Base-by-base conservation (phyloP, 2,888 invertebrate species). In the Alentia gelatinosa region DNA sequence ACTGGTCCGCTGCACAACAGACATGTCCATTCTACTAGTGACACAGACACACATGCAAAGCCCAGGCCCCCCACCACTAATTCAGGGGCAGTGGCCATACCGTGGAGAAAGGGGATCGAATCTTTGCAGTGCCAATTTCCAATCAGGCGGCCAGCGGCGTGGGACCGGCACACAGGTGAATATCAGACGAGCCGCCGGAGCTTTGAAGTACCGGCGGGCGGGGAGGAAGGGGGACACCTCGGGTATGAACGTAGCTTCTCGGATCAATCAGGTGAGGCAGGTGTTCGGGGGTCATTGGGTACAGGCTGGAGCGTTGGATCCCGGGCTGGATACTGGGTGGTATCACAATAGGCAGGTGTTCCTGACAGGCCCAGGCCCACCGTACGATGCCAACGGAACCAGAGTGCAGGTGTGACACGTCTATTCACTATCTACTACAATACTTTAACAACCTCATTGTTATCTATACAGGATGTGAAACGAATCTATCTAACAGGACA, bases 251-350 rank as follows among this genome's bases (percentile, higher is more conserved):
- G 39, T 19, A 35, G 39, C 37, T 5, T 19, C 79, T 39, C 19
- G n/a, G 79, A 79, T 79, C 79, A 79, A 79, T 79, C 23, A 39
- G 35, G 37, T 5, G 79, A 79, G 68, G 68, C 68, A 79, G 79
- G 79, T 79, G 79, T 39, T 12, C 63, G n/a, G 79, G 79, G 79
- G 79, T 79, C 39, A 35, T 3, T 0, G 79, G 39, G 79, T 79
- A 39, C 79, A 37, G 35, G 37, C 79, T 79, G 79, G 37, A 12
- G 37, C 9, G 75, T 19, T 1, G 74, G n/a, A 74, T 19, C 30
- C 56, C 19, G n/a, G n/a, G n/a, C n/a, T n/a, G n/a, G n/a, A n/a
- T n/a, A n/a, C n/a, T n/a, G n/a, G n/a, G n/a, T n/a, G n/a, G n/a
- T n/a, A n/a, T n/a, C n/a, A n/a, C n/a, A n/a, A n/a, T n/a, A n/a